A percentile compares a stretch with the other conserved stretches of the same genome.
These are phyloP conservation scores for Clivina fossor DNA, from an alignment of 2,888 invertebrate species.

Conservation along the genomic window DNA sequence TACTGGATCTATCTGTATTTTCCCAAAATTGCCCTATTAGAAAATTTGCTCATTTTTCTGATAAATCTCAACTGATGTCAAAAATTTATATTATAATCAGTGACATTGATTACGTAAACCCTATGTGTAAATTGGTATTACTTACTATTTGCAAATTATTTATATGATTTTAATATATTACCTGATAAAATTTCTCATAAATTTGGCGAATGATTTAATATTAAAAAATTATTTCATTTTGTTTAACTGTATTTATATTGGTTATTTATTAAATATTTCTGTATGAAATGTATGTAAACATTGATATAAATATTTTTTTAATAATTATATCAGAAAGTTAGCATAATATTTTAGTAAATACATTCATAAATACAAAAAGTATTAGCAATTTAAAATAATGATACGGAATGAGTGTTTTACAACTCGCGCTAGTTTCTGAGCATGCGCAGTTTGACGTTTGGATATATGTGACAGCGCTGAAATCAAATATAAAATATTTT, in stretches of 20 bases:
- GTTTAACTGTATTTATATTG: neutral
- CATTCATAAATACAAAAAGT: neutral
- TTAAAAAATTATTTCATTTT: neutral
- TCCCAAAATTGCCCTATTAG: neutral
- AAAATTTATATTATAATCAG: constrained; percentile 8
- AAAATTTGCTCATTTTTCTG: neutral
- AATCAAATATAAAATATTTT: constrained; percentile 5
- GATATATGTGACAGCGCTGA: constrained; percentile 4
- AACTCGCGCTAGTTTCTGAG: constrained; percentile 9
- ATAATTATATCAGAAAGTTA: neutral
- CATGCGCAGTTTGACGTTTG: constrained; percentile 16
- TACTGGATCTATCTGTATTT: neutral
- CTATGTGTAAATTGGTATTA: neutral
- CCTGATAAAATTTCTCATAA: neutral
- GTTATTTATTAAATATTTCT: constrained; percentile 1
- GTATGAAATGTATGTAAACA: constrained; percentile 3
- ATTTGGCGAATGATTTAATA: neutral
- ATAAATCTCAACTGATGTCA: constrained; percentile 13
- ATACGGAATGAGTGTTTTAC: neutral
- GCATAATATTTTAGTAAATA: too few species aligned
- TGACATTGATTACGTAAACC: constrained; percentile 34
- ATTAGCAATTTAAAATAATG: neutral
- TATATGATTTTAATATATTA: neutral
- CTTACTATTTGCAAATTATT: too few species aligned
- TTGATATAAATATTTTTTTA: neutral